Conservation (phyloP, 2,113 vertebrate genomes). For the Oryctolagus cuniculus region DNA sequence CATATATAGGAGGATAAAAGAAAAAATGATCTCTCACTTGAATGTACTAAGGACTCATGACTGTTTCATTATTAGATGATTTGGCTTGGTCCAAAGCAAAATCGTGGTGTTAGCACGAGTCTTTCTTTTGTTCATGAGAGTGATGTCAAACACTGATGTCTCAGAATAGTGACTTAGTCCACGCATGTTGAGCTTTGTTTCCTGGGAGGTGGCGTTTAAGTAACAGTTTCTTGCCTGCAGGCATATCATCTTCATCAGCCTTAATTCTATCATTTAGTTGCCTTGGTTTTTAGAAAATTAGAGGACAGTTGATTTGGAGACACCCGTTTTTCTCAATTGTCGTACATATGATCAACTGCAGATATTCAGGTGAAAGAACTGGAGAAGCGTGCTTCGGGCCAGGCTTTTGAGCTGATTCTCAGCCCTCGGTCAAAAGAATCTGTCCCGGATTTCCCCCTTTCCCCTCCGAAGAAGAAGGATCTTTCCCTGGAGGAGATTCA, state of each 20-base stretch:
- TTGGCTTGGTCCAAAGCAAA: conserved; percentile 68
- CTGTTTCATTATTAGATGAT: conserved; percentile 49
- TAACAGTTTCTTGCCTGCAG: conserved; percentile 48
- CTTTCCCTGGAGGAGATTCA: conserved; percentile 97
- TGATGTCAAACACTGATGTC: conserved; percentile 57
- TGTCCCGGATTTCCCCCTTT: conserved; percentile 93
- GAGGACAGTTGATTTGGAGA: conserved; percentile 39
- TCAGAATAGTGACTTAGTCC: conserved; percentile 49
- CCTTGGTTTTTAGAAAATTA: conserved; percentile 55
- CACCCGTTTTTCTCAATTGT: conserved; percentile 62
- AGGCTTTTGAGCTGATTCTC: conserved; percentile 97
- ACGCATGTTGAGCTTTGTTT: conserved; percentile 62
- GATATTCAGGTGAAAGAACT: conserved; percentile 97
- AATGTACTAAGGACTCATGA: conserved; percentile 24
- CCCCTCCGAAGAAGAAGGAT: conserved; percentile 95
- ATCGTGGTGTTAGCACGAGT: conserved; percentile 40
- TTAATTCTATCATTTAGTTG: conserved; percentile 35
- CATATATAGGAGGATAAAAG: conserved; percentile 39
- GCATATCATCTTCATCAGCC: background rate
- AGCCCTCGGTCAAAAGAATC: conserved; percentile 93
- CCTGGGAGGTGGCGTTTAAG: conserved; percentile 25
- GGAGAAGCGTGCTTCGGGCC: conserved; percentile 96
- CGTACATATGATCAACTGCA: conserved; percentile 79
- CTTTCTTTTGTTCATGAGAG: conserved; percentile 69
- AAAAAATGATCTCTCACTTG: conserved; percentile 34